Evolutionary conservation across 2,113 vertebrate species (phyloP).

Genomic region (Chelonoidis abingdonii): DNA sequence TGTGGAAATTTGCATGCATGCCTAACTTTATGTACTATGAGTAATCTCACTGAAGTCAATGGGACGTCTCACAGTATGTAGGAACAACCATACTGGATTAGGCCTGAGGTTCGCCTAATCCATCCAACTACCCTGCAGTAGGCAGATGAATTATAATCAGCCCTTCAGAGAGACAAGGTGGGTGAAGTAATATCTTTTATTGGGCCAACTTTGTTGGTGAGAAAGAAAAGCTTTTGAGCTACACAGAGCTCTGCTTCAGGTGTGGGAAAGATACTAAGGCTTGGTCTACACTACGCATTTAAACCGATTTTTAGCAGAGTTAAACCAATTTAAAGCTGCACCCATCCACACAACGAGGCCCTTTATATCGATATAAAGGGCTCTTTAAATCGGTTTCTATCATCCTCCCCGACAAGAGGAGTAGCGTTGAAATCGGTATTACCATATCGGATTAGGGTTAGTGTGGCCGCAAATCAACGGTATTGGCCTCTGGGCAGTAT

Average conservation of each 20-base stretch:
- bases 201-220: not conserved
- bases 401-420: too few species aligned
- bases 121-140: not conserved
- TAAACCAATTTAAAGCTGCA: too few species aligned
- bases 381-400: too few species aligned
- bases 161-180: not conserved
- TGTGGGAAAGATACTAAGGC: not conserved
- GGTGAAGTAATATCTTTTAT: not conserved
- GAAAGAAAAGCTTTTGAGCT: not conserved
- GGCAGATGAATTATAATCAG: not conserved
- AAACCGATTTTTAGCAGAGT: too few species aligned
- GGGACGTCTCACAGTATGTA: not conserved
- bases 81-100: accelerated
- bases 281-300: too few species aligned
- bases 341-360: too few species aligned
- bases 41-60: not conserved
- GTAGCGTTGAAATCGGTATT: too few species aligned
- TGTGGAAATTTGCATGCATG: not conserved
- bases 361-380: too few species aligned
- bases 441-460: too few species aligned
- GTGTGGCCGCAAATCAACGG: too few species aligned
- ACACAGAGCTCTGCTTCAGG: not conserved
- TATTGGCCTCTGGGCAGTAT: too few species aligned
- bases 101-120: not conserved
- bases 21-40: not conserved